These are phyloP conservation scores for Drosophila kuntzei DNA, from an alignment of 2,888 invertebrate species.

Conservation along the genomic window DNA sequence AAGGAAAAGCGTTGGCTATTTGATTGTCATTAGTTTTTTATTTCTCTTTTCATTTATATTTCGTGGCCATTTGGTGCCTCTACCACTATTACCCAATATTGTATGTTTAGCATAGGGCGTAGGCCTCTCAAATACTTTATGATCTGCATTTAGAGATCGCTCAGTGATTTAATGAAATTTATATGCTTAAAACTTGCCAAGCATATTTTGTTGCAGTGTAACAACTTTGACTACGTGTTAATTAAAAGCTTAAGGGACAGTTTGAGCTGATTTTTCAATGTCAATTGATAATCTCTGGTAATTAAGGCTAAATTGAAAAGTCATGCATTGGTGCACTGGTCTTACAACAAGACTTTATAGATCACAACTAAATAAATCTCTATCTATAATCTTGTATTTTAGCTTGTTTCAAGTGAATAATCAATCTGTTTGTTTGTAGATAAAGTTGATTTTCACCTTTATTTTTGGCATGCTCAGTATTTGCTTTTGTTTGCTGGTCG, in stretches of 20 bases:
- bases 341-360: conserved; percentile 3
- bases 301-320: conserved; percentile 24
- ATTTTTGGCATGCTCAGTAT: conserved; percentile 17
- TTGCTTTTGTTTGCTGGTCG: conserved; percentile 5
- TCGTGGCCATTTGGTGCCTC: conserved; percentile 50
- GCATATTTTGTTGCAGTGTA: conserved; percentile 43
- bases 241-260: conserved; percentile 24
- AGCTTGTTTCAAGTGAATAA: conserved; percentile 2
- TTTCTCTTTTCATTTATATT: not conserved
- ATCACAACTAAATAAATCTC: conserved; percentile 2
- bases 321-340: too few species aligned
- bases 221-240: conserved; percentile 40
- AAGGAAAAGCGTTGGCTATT: conserved; percentile 55
- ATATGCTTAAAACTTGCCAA: conserved; percentile 3
- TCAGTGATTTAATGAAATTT: conserved; percentile 20
- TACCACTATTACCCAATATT: conserved; percentile 48
- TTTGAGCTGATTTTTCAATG: conserved; percentile 40
- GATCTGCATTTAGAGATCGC: conserved; percentile 1
- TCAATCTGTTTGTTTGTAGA: conserved; percentile 1
- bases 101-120: conserved; percentile 51
- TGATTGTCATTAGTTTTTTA: conserved; percentile 38
- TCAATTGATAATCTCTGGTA: conserved; percentile 30
- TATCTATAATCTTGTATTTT: not conserved
- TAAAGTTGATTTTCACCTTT: conserved; percentile 15
- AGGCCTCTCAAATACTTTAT: conserved; percentile 25